Evolutionary conservation across 2,797 vertebrate genomes (phyloP), one percentile per base, ranked within the genome.

Genomic region (Falco rusticolus): DNA sequence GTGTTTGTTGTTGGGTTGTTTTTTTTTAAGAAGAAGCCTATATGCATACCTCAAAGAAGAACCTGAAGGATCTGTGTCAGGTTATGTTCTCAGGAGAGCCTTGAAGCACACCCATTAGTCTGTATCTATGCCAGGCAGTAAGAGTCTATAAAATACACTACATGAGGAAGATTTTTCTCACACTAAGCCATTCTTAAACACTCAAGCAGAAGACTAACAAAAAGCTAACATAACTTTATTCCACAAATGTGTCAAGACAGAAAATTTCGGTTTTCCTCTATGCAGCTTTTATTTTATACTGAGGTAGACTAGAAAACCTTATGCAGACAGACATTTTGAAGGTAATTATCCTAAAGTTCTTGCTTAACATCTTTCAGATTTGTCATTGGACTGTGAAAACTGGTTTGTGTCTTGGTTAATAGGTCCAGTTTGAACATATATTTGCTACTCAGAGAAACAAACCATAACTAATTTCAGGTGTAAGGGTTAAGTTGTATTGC

Each of bases 191-290:
- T 65, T 50, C 41, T 34, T 69, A 82, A 92, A 84, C 10, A 39
- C 24, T 72, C 22, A 24, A 1, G 1, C 26, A 78, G 21, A 74
- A 88, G 39, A 12, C 28, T 50, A 57, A 77, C 26, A 82, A 72
- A 76, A 57, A 79, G 12, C 41, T 53, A 88, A 41, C 39, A 39
- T 14, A 65, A 5, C 13, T 63, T 80, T 85, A 66, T 63, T 77
- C 34, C 33, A 50, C 3, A 82, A 78, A 45, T 11, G 11, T 65
- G 82, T 47, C 0, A 0, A 65, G 41, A 47, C 12, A 65, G 17
- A 34, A 88, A 76, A 33, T 85, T 65, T 89, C 13, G 15, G 65
- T 50, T 72, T 31, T 93, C 21, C 37, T 51, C 18, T 25, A 5
- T 19, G 16, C 29, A 69, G 47, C 29, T 84, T 89, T 59, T 39